Base-by-base conservation (phyloP, 1,140 invertebrate species). In the Drosophila asahinai region DNA sequence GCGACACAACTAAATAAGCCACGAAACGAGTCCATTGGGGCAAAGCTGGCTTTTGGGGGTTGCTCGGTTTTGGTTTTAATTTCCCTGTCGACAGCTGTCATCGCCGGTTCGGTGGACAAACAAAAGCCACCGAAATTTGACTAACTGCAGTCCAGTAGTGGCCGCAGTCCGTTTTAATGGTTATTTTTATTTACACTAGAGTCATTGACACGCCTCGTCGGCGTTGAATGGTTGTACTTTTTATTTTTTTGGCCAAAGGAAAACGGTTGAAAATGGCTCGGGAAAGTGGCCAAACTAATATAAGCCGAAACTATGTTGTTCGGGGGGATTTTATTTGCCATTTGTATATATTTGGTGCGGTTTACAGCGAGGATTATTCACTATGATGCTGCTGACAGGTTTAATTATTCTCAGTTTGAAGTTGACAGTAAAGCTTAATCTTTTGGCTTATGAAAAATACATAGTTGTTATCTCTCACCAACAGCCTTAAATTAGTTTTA, bases 91-190 rank as follows among this genome's bases (percentile, higher is more conserved):
- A 67, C 64, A 30, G 59, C 64, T 67, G 59, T 45, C 63, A 66
- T 11, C 57, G 33, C 30, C 38, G 19, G 38, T 33, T 45, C n/a
- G 19, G 27, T n/a, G 12, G 38, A 30, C 58, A 62, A 63, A 63
- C 58, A 62, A 36, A 65, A 63, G 19, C 63, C 57, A 62, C 40
- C n/a, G 7, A 72, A 72, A 59, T 71, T 73, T 52, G 67, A 73
- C 67, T 52, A 73, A 51, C 52, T 73, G 45, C 54, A 67, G 17
- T 33, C 30, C 30, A 33, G 30, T 33, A 33, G 1, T 33, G 14
- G 30, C 38, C 22, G 15, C 55, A 55, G n/a, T n/a, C 43, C 30
- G 12, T 33, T 59, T 73, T 71, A 38, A 73, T 73, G 49, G 27
- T 27, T 52, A 72, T 60, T 71, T 47, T 52, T 73, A 73, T 73